Percentiles rank a stretch among this genome's conserved stretches.
Evolutionary conservation across 2,797 vertebrate species (phyloP).

Genomic region (Anniella stebbinsi): DNA sequence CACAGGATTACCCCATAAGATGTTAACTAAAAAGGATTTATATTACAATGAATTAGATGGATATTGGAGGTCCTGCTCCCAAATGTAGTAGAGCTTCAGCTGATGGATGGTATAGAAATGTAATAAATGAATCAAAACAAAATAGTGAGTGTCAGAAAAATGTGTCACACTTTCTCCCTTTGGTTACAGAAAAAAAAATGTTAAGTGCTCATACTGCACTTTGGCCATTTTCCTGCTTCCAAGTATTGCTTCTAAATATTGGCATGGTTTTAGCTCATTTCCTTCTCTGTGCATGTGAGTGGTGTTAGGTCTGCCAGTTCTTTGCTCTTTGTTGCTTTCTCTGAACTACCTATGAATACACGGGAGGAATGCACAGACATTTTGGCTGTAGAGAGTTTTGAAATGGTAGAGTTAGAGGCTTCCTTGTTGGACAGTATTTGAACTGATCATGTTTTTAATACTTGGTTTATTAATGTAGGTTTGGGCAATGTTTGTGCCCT

Average conservation of each 20-base stretch:
- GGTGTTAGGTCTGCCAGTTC: slow-evolving; percentile 15
- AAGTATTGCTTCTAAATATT: not conserved
- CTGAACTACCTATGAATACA: not conserved
- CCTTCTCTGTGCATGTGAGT: not conserved
- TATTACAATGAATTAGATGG: not conserved
- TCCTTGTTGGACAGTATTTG: not conserved
- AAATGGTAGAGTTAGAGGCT: not conserved
- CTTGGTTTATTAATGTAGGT: not conserved
- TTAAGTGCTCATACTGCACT: not conserved
- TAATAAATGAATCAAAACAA: too few species aligned
- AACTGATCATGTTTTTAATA: not conserved
- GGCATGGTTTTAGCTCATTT: slow-evolving; percentile 12
- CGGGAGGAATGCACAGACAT: not conserved
- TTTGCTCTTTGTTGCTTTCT: slow-evolving; percentile 35
- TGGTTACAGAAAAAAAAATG: not conserved
- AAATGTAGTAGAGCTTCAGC: not conserved
- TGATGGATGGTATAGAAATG: too few species aligned
- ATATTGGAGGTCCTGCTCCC: not conserved
- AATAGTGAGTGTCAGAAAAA: not conserved
- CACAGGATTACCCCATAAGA: not conserved
- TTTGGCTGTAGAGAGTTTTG: not conserved
- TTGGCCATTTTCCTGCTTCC: not conserved
- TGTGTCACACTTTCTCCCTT: not conserved
- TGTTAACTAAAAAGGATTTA: not conserved
- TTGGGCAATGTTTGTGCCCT: not conserved